Base-by-base conservation (phyloP, 2,888 invertebrate species). In the Lycophotia porphyrea region DNA sequence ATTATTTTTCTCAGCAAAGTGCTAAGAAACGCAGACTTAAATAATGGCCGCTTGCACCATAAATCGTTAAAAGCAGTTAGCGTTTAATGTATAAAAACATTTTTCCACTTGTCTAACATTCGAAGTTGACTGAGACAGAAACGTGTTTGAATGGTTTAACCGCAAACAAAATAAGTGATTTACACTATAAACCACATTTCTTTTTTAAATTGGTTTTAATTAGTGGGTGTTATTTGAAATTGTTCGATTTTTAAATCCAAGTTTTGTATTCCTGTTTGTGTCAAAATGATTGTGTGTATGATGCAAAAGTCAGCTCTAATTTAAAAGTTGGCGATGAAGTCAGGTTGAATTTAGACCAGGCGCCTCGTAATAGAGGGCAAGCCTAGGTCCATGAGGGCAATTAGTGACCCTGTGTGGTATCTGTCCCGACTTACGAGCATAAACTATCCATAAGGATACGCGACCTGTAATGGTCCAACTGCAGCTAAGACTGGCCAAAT, bases 1-100 rank as follows among this genome's bases (percentile, higher is more conserved):
- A 21, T 69, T 69, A 60, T 74, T 81, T 66, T 76, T 71, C 58
- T 42, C 47, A 42, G 70, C 55, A n/a, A 27, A 49, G 11, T 34
- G 36, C 60, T 61, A 18, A 63, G 39, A 63, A 18, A 63, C 31
- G 39, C 39, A n/a, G 18, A n/a, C 39, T 63, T 63, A 61, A 61
- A 27, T 63, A 39, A 63, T 39, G 63, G 4, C 39, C 11, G 39
- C 39, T 63, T 63, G 39, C 63, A 63, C 31, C 34, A 9, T 60
- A 34, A 21, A 60, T 39, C 39, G 18, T 63, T 63, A 8, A 63
- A 63, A 24, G n/a, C n/a, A 39, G 39, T 63, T n/a, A 39, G 39
- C 39, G 15, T 18, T 61, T 61, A 61, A 39, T 4, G 63, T 39
- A 39, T 39, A 15, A n/a, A 63, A 34, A 60, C 34, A 27, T 15